Base-by-base conservation (phyloP, 2,888 invertebrate species). In the Epistrophe eligans region DNA sequence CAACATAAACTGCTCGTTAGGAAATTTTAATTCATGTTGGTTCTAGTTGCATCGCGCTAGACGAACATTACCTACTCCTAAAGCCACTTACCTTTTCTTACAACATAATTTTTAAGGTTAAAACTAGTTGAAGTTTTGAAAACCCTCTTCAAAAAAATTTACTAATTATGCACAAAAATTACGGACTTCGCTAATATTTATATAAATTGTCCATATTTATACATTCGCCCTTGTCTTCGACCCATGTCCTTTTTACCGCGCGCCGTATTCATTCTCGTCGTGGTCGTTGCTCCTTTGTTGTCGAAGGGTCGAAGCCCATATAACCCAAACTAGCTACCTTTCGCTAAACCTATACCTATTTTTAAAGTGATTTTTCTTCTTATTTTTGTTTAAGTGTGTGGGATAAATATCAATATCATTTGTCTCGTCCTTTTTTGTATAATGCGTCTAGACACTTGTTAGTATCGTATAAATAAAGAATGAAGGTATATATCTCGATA, bases 391-490 rank as follows among this genome's bases (percentile, higher is more conserved):
- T 50, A 10, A 19, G 1, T 9, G 17, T 50, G 19, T 50, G 50
- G 50, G 50, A 10, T 17, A 17, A 17, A 48, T 48, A 48, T 17
- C 48, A 48, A 45, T 45, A 45, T 4, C n/a, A 48, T 48, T 48
- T 48, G 48, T 48, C n/a, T 81, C 58, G 76, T 76, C 80, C 74
- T 67, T 45, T 28, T 66, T 19, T 19, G 2, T 19, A 1, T 15
- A 52, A 55, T 24, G 24, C 24, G 79, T 79, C 83, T 83, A 83
- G 83, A 83, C 77, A 79, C 73, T 83, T 83, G 77, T 73, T 72
- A 72, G 80, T 45, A 17, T 19, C 15, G n/a, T 45, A 17, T 77
- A 38, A 17, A 48, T 48, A 48, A 17, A 48, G 9, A 17, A 17
- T 48, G 7, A 17, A 17, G 48, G 10, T 48, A 48, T 9, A 1